Evolutionary conservation across 2,888 invertebrate species (phyloP).

Genomic region (Hipparchia semele): DNA sequence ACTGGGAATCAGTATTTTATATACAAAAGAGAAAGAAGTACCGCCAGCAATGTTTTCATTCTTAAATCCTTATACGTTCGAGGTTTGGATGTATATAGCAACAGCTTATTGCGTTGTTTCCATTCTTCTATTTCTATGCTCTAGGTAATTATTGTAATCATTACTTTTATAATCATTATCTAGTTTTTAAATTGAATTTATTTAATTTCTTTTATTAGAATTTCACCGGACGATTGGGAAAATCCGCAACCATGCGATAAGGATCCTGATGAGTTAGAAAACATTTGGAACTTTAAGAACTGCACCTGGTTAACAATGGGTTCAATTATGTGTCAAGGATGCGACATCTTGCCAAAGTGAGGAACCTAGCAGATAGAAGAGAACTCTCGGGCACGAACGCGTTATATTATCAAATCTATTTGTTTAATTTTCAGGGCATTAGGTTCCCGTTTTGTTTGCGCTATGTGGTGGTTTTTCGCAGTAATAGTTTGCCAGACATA

Average conservation of each 20-base stretch:
- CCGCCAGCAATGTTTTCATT: constrained; percentile 93
- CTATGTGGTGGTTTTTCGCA: constrained; percentile 97
- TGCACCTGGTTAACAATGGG: constrained; percentile 97
- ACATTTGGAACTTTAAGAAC: constrained; percentile 93
- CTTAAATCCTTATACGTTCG: constrained; percentile 90
- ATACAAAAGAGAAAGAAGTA: constrained; percentile 89
- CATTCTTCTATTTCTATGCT: constrained; percentile 90
- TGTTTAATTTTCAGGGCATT: constrained; percentile 85
- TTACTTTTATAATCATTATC: not conserved
- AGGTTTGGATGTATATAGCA: constrained; percentile 94
- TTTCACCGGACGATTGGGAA: constrained; percentile 94
- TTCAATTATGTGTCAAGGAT: constrained; percentile 96
- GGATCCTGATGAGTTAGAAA: constrained; percentile 93
- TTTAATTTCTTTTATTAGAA: constrained; percentile 9
- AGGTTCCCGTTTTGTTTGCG: constrained; percentile 92
- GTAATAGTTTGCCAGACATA: constrained; percentile 96
- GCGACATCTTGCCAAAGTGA: constrained; percentile 95
- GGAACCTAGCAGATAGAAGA: constrained; percentile 17
- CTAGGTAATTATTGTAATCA: constrained; percentile 75
- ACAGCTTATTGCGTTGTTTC: constrained; percentile 93
- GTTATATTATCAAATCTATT: not conserved
- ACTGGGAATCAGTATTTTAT: constrained; percentile 94
- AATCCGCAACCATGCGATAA: constrained; percentile 95
- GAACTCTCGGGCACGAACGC: not conserved
- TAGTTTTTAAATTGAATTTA: not conserved